These are phyloP conservation scores for Nymphalis polychloros DNA, from an alignment of 2,888 invertebrate genomes.

Conservation along the genomic window DNA sequence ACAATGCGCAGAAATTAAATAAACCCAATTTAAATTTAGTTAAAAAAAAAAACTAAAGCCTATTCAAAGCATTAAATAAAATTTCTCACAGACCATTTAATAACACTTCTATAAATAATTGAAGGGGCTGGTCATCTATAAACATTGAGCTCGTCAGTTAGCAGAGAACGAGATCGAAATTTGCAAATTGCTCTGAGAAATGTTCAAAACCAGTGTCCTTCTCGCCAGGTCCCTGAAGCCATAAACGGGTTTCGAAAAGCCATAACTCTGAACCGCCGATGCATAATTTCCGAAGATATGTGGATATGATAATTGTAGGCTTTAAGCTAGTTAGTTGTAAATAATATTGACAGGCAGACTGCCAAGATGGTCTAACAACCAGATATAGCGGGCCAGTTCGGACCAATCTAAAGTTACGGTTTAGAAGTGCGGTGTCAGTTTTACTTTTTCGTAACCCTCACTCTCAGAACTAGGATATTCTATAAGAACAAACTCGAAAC, in stretches of 20 bases:
- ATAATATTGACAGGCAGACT: background rate
- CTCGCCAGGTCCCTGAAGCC: background rate
- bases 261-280: constrained; percentile 50
- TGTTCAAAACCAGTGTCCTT: constrained; percentile 36
- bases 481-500: too few relatives aligned
- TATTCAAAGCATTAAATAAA: background rate
- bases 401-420: too few relatives aligned
- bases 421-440: too few relatives aligned
- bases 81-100: too few relatives aligned
- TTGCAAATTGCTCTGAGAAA: constrained; percentile 41
- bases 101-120: background rate
- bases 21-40: too few relatives aligned
- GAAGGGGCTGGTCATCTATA: background rate
- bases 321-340: background rate
- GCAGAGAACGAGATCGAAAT: constrained; percentile 40
- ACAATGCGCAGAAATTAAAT: too few relatives aligned
- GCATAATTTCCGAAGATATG: constrained; percentile 50
- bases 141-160: constrained; percentile 2
- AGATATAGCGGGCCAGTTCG: too few relatives aligned
- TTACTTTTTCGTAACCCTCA: too few relatives aligned
- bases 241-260: constrained; percentile 48
- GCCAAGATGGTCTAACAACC: too few relatives aligned
- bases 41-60: too few relatives aligned
- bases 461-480: too few relatives aligned
- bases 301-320: constrained; percentile 45